Percentiles rank a stretch among this genome's conserved stretches.
Conservation (phyloP, 1,140 invertebrate species). For the Zaprionus capensis region DNA sequence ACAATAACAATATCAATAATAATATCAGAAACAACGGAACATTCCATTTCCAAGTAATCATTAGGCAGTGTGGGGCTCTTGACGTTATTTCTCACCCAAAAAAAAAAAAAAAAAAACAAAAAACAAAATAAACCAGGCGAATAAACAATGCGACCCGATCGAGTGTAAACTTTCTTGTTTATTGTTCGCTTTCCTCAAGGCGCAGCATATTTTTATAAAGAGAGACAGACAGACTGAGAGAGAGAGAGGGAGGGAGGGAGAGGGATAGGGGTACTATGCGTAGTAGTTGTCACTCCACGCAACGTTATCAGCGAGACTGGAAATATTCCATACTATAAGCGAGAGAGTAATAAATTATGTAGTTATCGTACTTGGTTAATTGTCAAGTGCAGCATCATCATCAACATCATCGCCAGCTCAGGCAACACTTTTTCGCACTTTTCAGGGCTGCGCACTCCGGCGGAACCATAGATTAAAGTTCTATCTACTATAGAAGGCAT, state of each 20-base stretch:
- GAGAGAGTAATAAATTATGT: conserved; percentile 59
- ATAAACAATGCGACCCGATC: conserved; percentile 22
- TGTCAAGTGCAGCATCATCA: conserved; percentile 29
- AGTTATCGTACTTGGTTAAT: conserved; percentile 65
- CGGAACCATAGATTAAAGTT: conserved; percentile 27
- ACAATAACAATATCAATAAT: conserved; percentile 38
- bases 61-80: conserved; percentile 39
- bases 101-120: conserved; percentile 28
- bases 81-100: conserved; percentile 14
- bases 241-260: not conserved
- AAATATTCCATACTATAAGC: conserved; percentile 60
- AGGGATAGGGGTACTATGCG: not conserved
- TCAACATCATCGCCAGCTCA: conserved; percentile 1
- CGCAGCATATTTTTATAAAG: conserved; percentile 1
- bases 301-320: conserved; percentile 36
- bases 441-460: conserved; percentile 26
- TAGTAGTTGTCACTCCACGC: conserved; percentile 3
- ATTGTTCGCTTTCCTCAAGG: conserved; percentile 47
- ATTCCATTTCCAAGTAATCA: conserved; percentile 68
- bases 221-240: not conserved
- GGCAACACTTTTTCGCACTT: conserved; percentile 62
- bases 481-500: conserved; percentile 10
- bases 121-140: conserved; percentile 29
- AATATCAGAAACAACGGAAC: conserved; percentile 67
- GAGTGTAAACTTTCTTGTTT: conserved; percentile 40